A percentile compares a stretch with the other conserved stretches of the same genome.
phyloP scores from a whole-genome alignment of 1,140 invertebrate genomes.

The Drosophila kohkoa region DNA sequence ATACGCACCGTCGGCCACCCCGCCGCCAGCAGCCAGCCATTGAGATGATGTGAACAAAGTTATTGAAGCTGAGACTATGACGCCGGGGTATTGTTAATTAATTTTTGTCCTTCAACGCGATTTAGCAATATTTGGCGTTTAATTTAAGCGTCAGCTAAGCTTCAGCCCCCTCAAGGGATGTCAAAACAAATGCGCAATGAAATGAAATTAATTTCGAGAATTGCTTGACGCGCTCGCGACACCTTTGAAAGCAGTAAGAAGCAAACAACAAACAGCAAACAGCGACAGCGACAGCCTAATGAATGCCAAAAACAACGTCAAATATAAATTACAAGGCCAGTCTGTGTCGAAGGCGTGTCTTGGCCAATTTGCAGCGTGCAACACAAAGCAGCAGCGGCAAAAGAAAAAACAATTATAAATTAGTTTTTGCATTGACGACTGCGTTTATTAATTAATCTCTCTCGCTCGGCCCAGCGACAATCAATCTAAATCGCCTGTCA shows the following conservation, averaged over 20 bases:
- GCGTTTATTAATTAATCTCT: slow-evolving; percentile 78
- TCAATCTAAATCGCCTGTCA: slow-evolving; percentile 81
- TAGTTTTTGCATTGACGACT: slow-evolving; percentile 51
- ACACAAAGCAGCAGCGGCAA: neutral
- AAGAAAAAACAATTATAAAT: slow-evolving; percentile 58
- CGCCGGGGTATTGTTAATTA: slow-evolving; percentile 62
- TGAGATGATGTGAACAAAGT: neutral
- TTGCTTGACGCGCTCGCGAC: slow-evolving; percentile 60
- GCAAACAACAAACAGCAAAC: too few relatives aligned
- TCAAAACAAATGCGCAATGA: slow-evolving; percentile 44
- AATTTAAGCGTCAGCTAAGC: slow-evolving; percentile 53
- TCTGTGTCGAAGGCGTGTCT: slow-evolving; percentile 19
- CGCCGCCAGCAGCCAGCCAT: neutral
- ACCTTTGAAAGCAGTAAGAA: slow-evolving; percentile 15
- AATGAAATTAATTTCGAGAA: slow-evolving; percentile 71
- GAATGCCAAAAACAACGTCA: slow-evolving; percentile 39
- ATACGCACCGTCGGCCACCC: slow-evolving; percentile 59
- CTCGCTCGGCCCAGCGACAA: slow-evolving; percentile 29
- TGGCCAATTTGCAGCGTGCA: slow-evolving; percentile 51
- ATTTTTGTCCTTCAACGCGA: slow-evolving; percentile 46
- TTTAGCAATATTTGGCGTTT: slow-evolving; percentile 66
- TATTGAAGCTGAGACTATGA: neutral
- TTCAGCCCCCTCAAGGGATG: slow-evolving; percentile 3
- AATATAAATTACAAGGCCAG: slow-evolving; percentile 44
- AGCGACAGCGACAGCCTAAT: slow-evolving; percentile 33